Base-by-base conservation (phyloP, 64 coral and sea anemone genomes). In the Anthopleura sola region DNA sequence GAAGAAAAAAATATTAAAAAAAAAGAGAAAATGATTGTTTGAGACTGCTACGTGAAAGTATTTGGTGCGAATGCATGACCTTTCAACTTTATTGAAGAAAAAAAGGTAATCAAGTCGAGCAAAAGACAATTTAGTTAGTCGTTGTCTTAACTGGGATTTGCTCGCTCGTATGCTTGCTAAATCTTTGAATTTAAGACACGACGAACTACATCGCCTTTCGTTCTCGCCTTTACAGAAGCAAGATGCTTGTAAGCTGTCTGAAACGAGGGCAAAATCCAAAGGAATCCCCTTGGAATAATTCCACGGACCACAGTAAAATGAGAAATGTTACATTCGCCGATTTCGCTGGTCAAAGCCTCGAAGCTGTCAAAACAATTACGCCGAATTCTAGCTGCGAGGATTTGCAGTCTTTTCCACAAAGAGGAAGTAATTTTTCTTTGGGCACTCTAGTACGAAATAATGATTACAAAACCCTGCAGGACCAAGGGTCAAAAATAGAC, bases 311-410 rank as follows among this genome's bases (percentile, higher is more conserved):
- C 78, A 81, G 49, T 1, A 40, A 46, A 46, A 3, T 26, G 3
- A 56, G 82, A 37, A 83, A 49, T 20, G 82, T 83, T 49, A 83
- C 16, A 31, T 83, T 83, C 32, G 82, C 82, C 23, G 82, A 83
- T 83, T 56, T 83, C 34, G 36, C 18, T 20, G 82, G 82, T 21
- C 36, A 60, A 39, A 37, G 55, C 18, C 82, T 83, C 24, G 82
- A 56, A 18, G 6, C 44, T 60, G 50, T 83, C 17, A 83, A 83
- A 83, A 83, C 55, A 53, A 58, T 83, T 1, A 36, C 82, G 21
- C 82, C 82, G 7, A 83, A 55, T 37, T 83, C 82, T 48, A 83
- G 82, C 47, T 56, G 44, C 38, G 76, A 79, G 44, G 37, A 79
- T 48, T 79, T 79, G 23, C 37, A 34, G 17, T 77, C 34, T 77